A percentile compares a stretch with the other conserved stretches of the same genome.
Conservation (phyloP, 2,888 invertebrate genomes). For the Pseudococcus viburni region DNA sequence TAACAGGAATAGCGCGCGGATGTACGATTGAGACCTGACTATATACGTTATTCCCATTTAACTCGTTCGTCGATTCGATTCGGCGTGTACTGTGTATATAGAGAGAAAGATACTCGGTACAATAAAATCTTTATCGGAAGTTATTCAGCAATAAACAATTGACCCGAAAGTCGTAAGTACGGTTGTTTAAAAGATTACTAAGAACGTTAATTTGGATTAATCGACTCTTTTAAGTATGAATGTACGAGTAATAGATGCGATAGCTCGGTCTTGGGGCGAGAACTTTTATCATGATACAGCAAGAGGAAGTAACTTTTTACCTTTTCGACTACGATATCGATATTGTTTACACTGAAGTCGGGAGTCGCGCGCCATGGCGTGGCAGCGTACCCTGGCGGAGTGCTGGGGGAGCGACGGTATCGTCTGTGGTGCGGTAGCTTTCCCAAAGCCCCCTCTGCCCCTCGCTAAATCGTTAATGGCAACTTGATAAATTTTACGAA, state of each 20-base stretch:
- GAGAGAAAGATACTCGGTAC: constrained; percentile 16
- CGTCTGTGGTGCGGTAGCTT: neutral
- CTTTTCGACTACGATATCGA: constrained; percentile 38
- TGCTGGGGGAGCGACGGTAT: neutral
- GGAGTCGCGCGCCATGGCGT: neutral
- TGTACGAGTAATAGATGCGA: neutral
- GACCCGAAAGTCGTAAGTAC: constrained; percentile 54
- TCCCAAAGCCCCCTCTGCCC: neutral
- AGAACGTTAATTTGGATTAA: constrained; percentile 56
- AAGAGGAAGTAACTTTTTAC: constrained; percentile 54
- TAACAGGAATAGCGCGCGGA: too few relatives aligned
- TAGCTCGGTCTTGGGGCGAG: neutral
- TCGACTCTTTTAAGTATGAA: constrained; percentile 50
- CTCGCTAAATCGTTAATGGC: constrained; percentile 22
- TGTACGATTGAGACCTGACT: too few relatives aligned
- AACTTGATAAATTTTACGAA: constrained; percentile 23
- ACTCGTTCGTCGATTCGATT: constrained; percentile 17
- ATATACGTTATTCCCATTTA: constrained; percentile 23
- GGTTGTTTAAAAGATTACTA: constrained; percentile 56
- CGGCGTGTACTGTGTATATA: neutral
- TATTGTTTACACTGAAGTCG: constrained; percentile 20
- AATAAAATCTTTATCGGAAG: constrained; percentile 56
- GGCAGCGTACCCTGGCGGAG: neutral
- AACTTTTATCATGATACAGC: constrained; percentile 30
- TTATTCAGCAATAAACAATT: constrained; percentile 57